Base-by-base conservation (phyloP, 2,113 vertebrate species). In the Malurus cyaneus region DNA sequence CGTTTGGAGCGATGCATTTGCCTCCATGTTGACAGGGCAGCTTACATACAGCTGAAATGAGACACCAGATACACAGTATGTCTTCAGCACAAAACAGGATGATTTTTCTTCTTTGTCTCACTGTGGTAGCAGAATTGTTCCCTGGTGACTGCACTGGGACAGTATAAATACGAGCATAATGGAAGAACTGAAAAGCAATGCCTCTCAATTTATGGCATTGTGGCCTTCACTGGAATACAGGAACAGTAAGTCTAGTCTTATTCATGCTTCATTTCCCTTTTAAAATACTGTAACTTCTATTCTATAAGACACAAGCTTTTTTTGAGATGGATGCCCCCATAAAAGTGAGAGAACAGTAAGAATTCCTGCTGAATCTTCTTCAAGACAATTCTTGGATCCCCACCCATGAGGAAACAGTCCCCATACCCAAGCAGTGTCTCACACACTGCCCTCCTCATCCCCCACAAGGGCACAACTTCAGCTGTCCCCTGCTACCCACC, bases 1-100 rank as follows among this genome's bases (percentile, higher is more conserved):
- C 96, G 3, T 98, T 94, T 1, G 98, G 98, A 50, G 98, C 98
- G 66, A 98, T 92, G 76, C 98, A 99, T 95, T 99, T 99, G 31
- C 98, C 98, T 92, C 98, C 98, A 2, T 98, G 98, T 46, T 98
- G 88, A 92, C 98, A 99, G 62, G 98, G 96, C 47, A 91, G 94
- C n/a, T 94, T 82, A 81, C 98, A 99, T 14, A 98, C 96, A 74
- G 98, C 98, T 99, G 93, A 32, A 95, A 92, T 21, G 61, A 94
- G 39, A 96, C 44, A 93, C 17, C 83, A 89, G 71, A 92, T 26
- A 93, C 77, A 81, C 7, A 44, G 54, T 34, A 72, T 6, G 62
- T 53, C 70, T 92, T 84, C 80, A 81, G 89, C 67, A 66, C 70
- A 66, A 65, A 78, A 87, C 80, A 46, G 29, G 9, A 65, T 81